Percentiles rank a stretch among this genome's conserved stretches.
Conservation (phyloP, 1,140 invertebrate genomes). For the Temnothorax nylanderi region DNA sequence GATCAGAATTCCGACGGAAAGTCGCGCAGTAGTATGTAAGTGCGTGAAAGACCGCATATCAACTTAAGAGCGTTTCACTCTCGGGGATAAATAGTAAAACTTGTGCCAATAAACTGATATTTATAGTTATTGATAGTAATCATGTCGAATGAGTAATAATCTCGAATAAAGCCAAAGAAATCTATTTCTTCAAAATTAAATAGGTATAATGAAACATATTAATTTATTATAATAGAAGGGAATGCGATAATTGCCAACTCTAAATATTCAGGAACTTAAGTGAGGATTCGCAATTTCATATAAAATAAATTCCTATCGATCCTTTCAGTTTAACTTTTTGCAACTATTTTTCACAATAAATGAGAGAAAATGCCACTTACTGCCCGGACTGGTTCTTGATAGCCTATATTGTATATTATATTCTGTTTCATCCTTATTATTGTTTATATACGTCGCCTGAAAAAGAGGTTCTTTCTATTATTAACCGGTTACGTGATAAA, state of each 20-base stretch:
- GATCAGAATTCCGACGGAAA: neutral
- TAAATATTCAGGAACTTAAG: neutral
- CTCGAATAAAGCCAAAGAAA: neutral
- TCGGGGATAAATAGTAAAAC: neutral
- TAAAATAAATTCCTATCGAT: neutral
- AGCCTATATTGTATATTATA: too few species aligned
- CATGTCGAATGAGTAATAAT: neutral
- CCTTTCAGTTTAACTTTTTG: neutral
- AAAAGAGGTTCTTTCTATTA: too few species aligned
- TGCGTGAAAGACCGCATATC: neutral
- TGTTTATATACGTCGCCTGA: too few species aligned
- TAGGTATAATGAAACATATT: neutral
- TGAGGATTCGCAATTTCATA: neutral
- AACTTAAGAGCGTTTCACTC: neutral
- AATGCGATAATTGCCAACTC: neutral
- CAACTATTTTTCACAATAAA: neutral
- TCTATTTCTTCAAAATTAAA: neutral
- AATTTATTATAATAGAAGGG: neutral
- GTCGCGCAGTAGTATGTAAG: neutral
- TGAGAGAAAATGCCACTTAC: too few species aligned
- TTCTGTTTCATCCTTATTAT: too few species aligned
- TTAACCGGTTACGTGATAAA: too few species aligned
- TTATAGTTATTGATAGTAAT: neutral
- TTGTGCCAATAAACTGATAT: constrained; percentile 10
- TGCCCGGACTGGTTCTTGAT: too few species aligned